phyloP scores from a whole-genome alignment of 2,113 vertebrate genomes.

The Gambusia holbrooki region DNA sequence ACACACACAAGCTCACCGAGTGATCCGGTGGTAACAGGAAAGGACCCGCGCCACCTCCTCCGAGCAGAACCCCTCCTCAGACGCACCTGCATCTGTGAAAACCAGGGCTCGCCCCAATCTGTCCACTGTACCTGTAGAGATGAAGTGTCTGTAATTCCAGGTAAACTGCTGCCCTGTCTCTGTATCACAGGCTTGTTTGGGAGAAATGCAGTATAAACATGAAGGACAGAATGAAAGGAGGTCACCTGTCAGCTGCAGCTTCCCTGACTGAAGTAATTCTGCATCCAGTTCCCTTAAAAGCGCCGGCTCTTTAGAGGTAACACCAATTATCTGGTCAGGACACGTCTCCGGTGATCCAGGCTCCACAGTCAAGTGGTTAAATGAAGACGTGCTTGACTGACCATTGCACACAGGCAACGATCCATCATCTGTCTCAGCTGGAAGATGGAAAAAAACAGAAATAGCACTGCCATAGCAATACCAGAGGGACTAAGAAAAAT shows the following conservation, averaged over 20 bases:
- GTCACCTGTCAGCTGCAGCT: conserved; percentile 78
- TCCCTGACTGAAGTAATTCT: conserved; percentile 80
- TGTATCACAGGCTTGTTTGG: background rate
- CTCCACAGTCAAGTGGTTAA: conserved; percentile 58
- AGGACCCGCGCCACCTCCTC: conserved; percentile 76
- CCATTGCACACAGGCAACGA: conserved; percentile 40
- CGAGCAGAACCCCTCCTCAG: conserved; percentile 65
- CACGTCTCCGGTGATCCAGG: conserved; percentile 1
- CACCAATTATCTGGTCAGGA: conserved; percentile 53
- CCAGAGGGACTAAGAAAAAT: background rate
- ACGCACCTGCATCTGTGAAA: conserved; percentile 68
- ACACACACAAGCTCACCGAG: conserved; percentile 75
- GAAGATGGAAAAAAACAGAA: conserved; percentile 16
- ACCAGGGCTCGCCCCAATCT: conserved; percentile 85
- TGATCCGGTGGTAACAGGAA: conserved; percentile 83
- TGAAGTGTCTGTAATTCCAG: background rate
- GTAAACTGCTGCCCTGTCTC: background rate
- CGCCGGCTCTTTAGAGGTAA: conserved; percentile 33
- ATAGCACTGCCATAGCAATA: background rate
- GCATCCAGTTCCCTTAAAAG: conserved; percentile 75
- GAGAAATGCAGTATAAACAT: background rate
- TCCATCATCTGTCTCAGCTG: conserved; percentile 53
- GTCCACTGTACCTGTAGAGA: conserved; percentile 80
- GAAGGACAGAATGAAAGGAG: background rate
- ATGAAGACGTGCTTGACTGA: conserved; percentile 52